These are phyloP conservation scores for Platyscapa corneri DNA, from an alignment of 1,140 invertebrate species.

Conservation along the genomic window DNA sequence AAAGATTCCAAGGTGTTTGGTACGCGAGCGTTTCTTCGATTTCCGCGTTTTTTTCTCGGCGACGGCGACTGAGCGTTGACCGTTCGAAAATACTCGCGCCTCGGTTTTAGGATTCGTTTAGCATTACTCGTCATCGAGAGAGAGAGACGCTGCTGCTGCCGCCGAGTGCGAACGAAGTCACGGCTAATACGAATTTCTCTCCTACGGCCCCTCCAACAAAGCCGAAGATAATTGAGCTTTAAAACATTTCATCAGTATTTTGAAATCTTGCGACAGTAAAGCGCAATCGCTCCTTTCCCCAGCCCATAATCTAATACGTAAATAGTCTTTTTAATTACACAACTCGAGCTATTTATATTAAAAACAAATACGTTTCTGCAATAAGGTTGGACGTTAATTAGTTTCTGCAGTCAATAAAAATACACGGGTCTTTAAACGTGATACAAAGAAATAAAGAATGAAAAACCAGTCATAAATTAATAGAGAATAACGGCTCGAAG, in stretches of 20 bases:
- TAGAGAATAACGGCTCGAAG: neutral
- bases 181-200: neutral
- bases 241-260: neutral
- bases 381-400: neutral
- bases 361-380: neutral
- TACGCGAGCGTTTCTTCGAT: conserved; percentile 44
- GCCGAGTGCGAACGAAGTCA: neutral
- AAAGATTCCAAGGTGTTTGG: conserved; percentile 28
- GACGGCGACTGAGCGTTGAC: conserved; percentile 14
- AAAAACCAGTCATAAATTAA: neutral
- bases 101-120: conserved; percentile 43
- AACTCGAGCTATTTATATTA: neutral
- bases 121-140: conserved; percentile 27
- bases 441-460: neutral
- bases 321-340: neutral
- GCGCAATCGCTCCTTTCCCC: no score
- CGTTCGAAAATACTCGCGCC: conserved; percentile 40
- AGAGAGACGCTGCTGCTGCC: no score
- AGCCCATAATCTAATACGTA: neutral
- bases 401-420: conserved; percentile 1
- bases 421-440: neutral
- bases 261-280: neutral
- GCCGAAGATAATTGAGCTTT: neutral
- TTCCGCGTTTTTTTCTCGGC: conserved; percentile 49
- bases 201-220: neutral